A percentile compares a stretch with the other conserved stretches of the same genome.
These are phyloP conservation scores for Lamprotornis superbus DNA, from an alignment of 2,113 vertebrate species.

Conservation along the genomic window DNA sequence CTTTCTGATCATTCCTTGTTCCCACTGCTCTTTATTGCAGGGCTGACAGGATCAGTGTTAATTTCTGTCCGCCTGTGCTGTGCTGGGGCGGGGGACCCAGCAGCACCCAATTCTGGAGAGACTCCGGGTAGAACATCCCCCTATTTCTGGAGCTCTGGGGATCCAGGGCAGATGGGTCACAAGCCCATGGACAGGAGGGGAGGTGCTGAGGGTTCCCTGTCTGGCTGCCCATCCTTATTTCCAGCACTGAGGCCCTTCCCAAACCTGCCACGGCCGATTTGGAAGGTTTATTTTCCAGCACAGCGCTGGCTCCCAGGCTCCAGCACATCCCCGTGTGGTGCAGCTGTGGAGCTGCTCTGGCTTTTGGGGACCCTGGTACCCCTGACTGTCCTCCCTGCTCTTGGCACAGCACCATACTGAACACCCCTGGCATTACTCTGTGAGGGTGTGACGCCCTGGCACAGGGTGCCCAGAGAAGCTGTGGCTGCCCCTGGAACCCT, in stretches of 20 bases:
- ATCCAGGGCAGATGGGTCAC: neutral
- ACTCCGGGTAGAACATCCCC: accelerated
- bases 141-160: neutral
- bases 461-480: neutral
- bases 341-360: neutral
- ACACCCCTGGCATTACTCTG: neutral
- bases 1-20: neutral
- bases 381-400: neutral
- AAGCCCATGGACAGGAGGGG: accelerated
- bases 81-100: accelerated
- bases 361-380: neutral
- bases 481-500: neutral
- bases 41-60: neutral
- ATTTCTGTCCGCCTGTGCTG: neutral
- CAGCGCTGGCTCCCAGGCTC: accelerated
- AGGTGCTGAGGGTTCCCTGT: neutral
- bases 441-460: neutral
- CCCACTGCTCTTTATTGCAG: neutral
- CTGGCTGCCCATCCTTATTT: neutral
- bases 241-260: neutral
- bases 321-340: accelerated
- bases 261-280: neutral
- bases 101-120: neutral
- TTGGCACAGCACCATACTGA: accelerated
- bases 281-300: neutral